Base-by-base conservation (phyloP, 1,140 invertebrate genomes). In the Drosophila elegans region DNA sequence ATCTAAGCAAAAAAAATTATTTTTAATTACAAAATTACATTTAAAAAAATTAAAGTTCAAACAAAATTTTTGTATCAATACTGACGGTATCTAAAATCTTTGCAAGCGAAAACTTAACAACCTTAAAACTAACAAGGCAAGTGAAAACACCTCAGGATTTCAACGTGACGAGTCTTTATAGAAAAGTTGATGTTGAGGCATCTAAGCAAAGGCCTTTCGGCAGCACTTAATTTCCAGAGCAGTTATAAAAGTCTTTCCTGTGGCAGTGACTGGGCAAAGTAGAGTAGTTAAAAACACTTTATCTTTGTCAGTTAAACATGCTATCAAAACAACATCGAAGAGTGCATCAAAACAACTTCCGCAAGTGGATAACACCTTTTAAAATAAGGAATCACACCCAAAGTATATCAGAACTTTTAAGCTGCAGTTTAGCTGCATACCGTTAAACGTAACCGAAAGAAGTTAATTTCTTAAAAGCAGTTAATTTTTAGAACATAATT, bases 331-430 rank as follows among this genome's bases (percentile, higher is more conserved):
- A 34, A 44, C 48, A 67, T 55, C 67, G 42, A 69, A 38, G 42
- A 68, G 67, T 68, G 67, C 67, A 69, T 69, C 27, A 41, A 67
- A 80, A 74, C 80, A 82, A 83, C 80, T 78, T 82, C 79, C 79
- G 79, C 68, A 68, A 56, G 49, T 78, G 79, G 63, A 69, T 83
- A 69, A 78, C 80, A 72, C 81, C 74, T 82, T 74, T 82, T 69
- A 46, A 82, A 82, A 63, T 44, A 36, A 44, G 12, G 16, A 38
- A 56, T 34, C 61, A 57, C 38, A 41, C 21, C 44, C 41, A 39
- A 38, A 39, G 39, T 13, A 44, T 29, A 64, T 38, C 52, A 62
- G 63, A 27, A 45, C 51, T 67, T 64, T 63, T 64, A 38, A 61
- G 62, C 49, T 82, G 67, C 61, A 77, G 48, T 69, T 13, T 21